Conservation (phyloP, 2,113 vertebrate species). For the Candoia aspera region DNA sequence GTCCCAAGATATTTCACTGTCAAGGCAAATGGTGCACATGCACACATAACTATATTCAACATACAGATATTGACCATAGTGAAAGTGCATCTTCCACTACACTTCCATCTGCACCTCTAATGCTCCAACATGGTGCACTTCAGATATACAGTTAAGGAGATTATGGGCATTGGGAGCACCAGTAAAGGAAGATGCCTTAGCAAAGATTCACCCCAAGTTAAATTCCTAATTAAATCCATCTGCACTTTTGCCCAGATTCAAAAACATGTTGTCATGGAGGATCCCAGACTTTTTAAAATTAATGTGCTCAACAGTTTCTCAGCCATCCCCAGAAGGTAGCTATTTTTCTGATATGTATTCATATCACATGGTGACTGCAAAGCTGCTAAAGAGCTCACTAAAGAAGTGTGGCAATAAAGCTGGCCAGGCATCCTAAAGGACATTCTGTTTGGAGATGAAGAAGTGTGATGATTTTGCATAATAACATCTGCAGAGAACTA, state of each 20-base stretch:
- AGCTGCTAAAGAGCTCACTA: not conserved
- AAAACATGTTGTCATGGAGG: not conserved
- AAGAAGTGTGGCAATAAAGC: constrained; percentile 21
- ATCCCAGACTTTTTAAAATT: not conserved
- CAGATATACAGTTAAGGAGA: no score
- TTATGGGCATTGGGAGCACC: no score
- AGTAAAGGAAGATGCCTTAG: no score
- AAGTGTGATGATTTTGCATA: constrained; percentile 24
- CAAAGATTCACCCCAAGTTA: not conserved
- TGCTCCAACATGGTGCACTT: no score
- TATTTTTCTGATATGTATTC: constrained; percentile 5
- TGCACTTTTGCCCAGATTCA: not conserved
- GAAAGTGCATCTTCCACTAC: no score
- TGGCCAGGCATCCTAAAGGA: constrained; percentile 16
- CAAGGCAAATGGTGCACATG: not conserved
- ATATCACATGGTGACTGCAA: not conserved
- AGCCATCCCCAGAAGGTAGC: not conserved
- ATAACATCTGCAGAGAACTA: constrained; percentile 1
- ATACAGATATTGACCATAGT: not conserved
- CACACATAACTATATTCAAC: not conserved
- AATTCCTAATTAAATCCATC: not conserved
- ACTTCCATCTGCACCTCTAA: no score
- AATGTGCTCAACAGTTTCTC: not conserved
- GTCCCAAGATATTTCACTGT: not conserved
- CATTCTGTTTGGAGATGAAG: constrained; percentile 25